Evolutionary conservation across 2,797 vertebrate species (phyloP).

Genomic region (Synaphobranchus kaupii): DNA sequence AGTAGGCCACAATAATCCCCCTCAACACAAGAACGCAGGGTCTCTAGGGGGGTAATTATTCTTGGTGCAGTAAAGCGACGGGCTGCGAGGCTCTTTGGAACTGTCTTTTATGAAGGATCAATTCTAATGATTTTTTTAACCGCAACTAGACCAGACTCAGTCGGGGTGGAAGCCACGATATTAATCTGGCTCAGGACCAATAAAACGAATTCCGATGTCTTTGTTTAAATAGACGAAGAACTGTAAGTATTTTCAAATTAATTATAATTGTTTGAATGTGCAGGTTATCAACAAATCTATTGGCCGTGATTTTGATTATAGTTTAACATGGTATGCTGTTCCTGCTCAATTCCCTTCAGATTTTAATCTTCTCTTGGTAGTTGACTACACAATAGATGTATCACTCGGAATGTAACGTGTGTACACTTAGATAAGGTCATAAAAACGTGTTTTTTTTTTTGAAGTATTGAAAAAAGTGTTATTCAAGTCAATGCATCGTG

Average conservation of each 20-base stretch:
- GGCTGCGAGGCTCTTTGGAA: conserved; percentile 24
- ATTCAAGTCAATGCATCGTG: background rate
- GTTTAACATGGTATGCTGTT: background rate
- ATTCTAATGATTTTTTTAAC: conserved; percentile 33
- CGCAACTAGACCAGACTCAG: conserved; percentile 27
- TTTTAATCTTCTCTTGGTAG: background rate
- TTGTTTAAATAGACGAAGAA: background rate
- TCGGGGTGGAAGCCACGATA: background rate
- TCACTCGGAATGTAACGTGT: background rate
- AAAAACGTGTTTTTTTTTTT: background rate
- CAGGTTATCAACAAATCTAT: background rate
- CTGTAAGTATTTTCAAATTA: conserved; percentile 1
- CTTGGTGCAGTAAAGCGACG: conserved; percentile 56
- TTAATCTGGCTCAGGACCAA: conserved; percentile 18
- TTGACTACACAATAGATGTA: background rate
- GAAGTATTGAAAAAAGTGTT: background rate
- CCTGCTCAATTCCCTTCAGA: background rate
- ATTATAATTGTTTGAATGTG: background rate
- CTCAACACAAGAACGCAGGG: conserved; percentile 35
- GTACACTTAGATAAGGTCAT: background rate
- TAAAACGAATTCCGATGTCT: conserved; percentile 16
- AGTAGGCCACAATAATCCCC: conserved; percentile 56
- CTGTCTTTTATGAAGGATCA: conserved; percentile 27
- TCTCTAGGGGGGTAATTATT: conserved; percentile 70
- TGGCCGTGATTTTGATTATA: background rate